phyloP scores from a whole-genome alignment of 2,797 vertebrate genomes.

The Sebastes minor region DNA sequence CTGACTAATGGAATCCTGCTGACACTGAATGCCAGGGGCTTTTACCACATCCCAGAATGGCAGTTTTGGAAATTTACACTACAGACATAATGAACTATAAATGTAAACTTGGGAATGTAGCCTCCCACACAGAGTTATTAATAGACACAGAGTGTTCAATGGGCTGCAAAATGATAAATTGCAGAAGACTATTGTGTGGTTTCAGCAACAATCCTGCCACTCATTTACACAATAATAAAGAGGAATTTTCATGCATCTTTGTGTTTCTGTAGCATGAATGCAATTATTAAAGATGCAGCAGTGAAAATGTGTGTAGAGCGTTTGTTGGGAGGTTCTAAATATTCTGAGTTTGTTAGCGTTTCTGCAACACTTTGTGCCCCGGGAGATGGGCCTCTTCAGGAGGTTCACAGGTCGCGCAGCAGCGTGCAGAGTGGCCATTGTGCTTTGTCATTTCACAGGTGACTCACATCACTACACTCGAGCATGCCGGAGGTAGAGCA shows the following conservation, averaged over 20 bases:
- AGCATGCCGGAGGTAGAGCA: slow-evolving; percentile 82
- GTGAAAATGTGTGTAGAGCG: slow-evolving; percentile 26
- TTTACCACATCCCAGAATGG: slow-evolving; percentile 79
- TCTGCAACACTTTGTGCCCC: slow-evolving; percentile 78
- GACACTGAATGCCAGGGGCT: slow-evolving; percentile 77
- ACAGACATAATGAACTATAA: slow-evolving; percentile 78
- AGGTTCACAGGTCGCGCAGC: slow-evolving; percentile 80
- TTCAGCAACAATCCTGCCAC: slow-evolving; percentile 31
- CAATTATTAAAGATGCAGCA: slow-evolving; percentile 39
- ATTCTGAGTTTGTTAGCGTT: slow-evolving; percentile 75
- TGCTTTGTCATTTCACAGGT: slow-evolving; percentile 86
- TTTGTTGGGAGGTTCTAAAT: slow-evolving; percentile 62
- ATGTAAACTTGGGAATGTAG: slow-evolving; percentile 75
- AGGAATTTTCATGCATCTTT: slow-evolving; percentile 24
- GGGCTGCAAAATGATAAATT: slow-evolving; percentile 41
- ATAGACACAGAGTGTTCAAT: slow-evolving; percentile 55
- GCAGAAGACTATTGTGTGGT: slow-evolving; percentile 34
- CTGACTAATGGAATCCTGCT: slow-evolving; percentile 88
- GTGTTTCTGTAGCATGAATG: slow-evolving; percentile 11
- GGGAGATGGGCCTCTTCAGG: slow-evolving; percentile 84
- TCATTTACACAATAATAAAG: slow-evolving; percentile 24
- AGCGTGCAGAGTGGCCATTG: slow-evolving; percentile 85
- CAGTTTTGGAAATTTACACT: slow-evolving; percentile 77
- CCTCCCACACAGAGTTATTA: slow-evolving; percentile 76
- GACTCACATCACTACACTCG: slow-evolving; percentile 87